Conservation (phyloP, 2,797 vertebrate genomes). For the Peromyscus eremicus region DNA sequence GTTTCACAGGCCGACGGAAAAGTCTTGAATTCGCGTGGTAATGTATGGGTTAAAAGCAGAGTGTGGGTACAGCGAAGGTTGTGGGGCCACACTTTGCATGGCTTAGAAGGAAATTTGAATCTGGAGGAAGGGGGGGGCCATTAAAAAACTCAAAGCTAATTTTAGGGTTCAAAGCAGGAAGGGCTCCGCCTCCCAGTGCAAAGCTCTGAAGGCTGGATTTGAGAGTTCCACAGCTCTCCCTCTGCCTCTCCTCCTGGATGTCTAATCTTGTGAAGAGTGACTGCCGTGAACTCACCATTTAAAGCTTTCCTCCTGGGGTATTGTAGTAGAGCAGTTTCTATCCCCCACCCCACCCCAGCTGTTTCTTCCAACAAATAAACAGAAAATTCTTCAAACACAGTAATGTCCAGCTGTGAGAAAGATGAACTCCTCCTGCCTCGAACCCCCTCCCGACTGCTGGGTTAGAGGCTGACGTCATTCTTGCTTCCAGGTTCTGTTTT, state of each 20-base stretch:
- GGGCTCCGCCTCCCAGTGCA: not conserved
- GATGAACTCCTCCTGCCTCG: not conserved
- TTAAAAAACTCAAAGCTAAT: slow-evolving; percentile 7
- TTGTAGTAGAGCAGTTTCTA: slow-evolving; percentile 5
- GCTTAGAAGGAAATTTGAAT: slow-evolving; percentile 58
- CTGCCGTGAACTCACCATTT: not conserved
- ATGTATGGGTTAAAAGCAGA: not conserved
- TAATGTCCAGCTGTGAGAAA: not conserved
- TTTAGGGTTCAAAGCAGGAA: slow-evolving; percentile 14
- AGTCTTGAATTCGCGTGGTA: not conserved
- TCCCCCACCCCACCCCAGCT: not conserved
- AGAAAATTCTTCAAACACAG: not conserved
- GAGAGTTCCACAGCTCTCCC: not conserved
- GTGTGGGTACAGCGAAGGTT: not conserved
- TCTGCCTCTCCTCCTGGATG: not conserved
- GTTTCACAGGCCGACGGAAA: not conserved
- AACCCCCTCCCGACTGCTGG: not conserved
- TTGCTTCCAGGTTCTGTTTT: not conserved
- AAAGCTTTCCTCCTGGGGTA: not conserved
- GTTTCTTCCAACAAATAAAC: not conserved
- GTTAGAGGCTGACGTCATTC: not conserved
- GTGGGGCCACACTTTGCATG: not conserved
- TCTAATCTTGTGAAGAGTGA: slow-evolving; percentile 15
- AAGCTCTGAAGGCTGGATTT: not conserved
- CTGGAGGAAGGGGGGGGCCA: not conserved